phyloP scores from a whole-genome alignment of 2,797 vertebrate genomes.

The Australoheros facetus region DNA sequence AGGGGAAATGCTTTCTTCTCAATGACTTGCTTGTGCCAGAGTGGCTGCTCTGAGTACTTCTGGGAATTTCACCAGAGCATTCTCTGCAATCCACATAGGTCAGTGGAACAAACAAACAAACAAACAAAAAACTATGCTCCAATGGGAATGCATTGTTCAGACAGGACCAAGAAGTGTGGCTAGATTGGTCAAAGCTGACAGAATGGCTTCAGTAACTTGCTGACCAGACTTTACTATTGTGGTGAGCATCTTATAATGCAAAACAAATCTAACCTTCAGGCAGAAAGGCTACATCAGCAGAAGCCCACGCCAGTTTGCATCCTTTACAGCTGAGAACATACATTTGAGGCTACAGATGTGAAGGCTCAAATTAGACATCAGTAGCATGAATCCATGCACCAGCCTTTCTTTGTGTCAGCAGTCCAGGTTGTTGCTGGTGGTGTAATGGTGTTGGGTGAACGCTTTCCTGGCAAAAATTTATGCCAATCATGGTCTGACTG shows the following conservation, averaged over 20 bases:
- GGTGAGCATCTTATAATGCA: not conserved
- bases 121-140: not conserved
- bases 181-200: no score
- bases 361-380: not conserved
- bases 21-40: not conserved
- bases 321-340: not conserved
- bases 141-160: not conserved
- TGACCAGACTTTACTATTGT: not conserved
- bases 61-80: slow-evolving; percentile 4
- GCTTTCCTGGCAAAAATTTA: not conserved
- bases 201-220: not conserved
- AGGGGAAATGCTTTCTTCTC: not conserved
- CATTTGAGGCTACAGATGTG: not conserved
- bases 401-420: not conserved
- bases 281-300: not conserved
- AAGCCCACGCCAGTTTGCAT: not conserved
- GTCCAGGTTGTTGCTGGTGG: not conserved
- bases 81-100: not conserved
- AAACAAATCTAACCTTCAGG: not conserved
- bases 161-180: not conserved
- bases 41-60: not conserved
- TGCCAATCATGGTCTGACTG: not conserved
- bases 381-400: not conserved
- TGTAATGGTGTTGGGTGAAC: slow-evolving; percentile 1
- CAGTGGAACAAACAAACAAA: rapidly evolving